phyloP scores from a whole-genome alignment of 92 coral and sea anemone genomes.

The Hydrozoanthus gracilis region DNA sequence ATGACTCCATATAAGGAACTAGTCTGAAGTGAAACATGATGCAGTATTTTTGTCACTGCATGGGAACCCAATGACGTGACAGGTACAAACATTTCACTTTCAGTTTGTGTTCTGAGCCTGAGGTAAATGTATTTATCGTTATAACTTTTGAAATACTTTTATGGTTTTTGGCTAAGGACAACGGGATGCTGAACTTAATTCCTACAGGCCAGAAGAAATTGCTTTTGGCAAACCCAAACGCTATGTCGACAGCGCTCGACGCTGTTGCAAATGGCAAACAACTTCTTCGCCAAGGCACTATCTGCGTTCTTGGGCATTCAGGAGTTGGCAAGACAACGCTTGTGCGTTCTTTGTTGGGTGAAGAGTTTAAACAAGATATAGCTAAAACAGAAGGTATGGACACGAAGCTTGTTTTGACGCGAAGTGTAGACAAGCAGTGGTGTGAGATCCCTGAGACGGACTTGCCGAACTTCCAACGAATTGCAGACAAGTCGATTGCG shows the following conservation, averaged over 20 bases:
- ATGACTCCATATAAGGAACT: too few species aligned
- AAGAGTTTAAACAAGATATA: neutral
- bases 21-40: too few species aligned
- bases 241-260: constrained; percentile 20
- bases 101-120: too few species aligned
- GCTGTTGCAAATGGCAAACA: neutral
- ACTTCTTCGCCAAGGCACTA: neutral
- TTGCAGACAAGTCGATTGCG: constrained; percentile 10
- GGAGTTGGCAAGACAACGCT: constrained; percentile 13
- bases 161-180: neutral
- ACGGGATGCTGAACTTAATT: neutral
- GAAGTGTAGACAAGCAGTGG: constrained; percentile 3
- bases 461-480: constrained; percentile 2
- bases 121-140: too few species aligned
- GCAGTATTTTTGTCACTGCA: too few species aligned
- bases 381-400: constrained; percentile 10
- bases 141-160: neutral
- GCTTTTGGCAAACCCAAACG: constrained; percentile 14
- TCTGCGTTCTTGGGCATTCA: constrained; percentile 10
- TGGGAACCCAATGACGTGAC: too few species aligned
- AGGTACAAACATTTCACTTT: too few species aligned
- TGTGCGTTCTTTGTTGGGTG: constrained; percentile 1
- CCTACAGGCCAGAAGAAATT: constrained; percentile 10
- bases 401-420: neutral
- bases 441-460: neutral